Conservation (phyloP, 1,140 invertebrate species). For the Aphidius gifuensis region DNA sequence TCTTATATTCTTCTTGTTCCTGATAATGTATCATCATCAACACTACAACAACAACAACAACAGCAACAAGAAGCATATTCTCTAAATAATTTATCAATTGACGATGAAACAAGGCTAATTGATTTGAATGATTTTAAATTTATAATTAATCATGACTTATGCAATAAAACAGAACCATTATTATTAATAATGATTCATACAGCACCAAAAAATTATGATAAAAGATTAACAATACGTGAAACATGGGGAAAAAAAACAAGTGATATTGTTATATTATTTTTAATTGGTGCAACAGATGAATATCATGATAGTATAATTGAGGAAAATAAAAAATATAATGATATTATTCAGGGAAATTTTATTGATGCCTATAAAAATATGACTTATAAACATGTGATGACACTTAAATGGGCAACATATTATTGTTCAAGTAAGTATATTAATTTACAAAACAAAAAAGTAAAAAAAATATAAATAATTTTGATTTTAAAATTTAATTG, state of each 20-base stretch:
- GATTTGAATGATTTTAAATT: conserved; percentile 61
- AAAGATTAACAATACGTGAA: conserved; percentile 62
- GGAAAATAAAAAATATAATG: conserved; percentile 63
- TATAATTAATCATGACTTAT: conserved; percentile 56
- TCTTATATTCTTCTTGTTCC: conserved; percentile 35
- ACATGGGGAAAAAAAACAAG: conserved; percentile 63
- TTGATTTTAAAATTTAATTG: not conserved
- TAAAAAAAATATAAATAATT: not conserved
- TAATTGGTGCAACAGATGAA: conserved; percentile 63
- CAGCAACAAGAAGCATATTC: conserved; percentile 24
- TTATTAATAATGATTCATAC: conserved; percentile 68
- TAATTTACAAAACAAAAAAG: not conserved
- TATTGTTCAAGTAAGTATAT: conserved; percentile 58
- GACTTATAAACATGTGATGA: conserved; percentile 84
- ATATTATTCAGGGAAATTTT: conserved; percentile 79
- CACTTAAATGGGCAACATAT: conserved; percentile 75
- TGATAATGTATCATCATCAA: conserved; percentile 30
- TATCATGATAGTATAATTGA: conserved; percentile 54
- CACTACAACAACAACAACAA: conserved; percentile 12
- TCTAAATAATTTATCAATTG: conserved; percentile 38
- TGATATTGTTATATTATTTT: conserved; percentile 62
- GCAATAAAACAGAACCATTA: conserved; percentile 52
- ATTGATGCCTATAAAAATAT: conserved; percentile 78
- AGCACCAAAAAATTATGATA: conserved; percentile 61
- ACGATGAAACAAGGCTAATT: conserved; percentile 54